These are phyloP conservation scores for Ganaspis sp. DNA, from an alignment of 1,140 invertebrate genomes.

Conservation along the genomic window DNA sequence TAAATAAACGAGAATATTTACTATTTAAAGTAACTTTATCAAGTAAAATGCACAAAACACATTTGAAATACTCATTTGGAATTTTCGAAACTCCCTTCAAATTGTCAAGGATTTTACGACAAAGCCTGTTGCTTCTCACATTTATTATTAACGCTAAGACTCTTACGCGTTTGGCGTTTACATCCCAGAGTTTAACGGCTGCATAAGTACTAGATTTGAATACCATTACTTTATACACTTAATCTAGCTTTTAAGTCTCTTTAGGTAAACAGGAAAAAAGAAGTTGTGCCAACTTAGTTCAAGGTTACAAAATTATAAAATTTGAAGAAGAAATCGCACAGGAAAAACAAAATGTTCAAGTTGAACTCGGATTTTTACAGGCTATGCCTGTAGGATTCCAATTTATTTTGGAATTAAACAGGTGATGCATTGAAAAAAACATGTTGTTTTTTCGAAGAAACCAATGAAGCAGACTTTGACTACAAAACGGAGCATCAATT, in stretches of 20 bases:
- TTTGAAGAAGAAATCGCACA: no score
- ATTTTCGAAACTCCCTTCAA: constrained; percentile 37
- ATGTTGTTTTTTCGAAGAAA: no score
- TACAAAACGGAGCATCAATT: no score
- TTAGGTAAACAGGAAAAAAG: neutral
- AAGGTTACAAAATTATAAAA: neutral
- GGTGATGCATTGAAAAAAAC: no score
- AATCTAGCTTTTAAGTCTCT: constrained; percentile 6
- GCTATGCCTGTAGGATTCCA: neutral
- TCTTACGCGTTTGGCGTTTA: constrained; percentile 69
- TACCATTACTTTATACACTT: constrained; percentile 31
- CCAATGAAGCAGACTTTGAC: no score
- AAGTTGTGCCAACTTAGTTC: neutral
- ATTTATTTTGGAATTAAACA: no score
- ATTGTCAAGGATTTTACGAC: constrained; percentile 20
- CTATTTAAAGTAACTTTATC: neutral
- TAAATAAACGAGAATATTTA: no score
- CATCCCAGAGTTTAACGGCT: constrained; percentile 38
- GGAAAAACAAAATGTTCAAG: neutral
- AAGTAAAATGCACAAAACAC: neutral
- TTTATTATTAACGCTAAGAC: constrained; percentile 71
- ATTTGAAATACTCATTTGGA: constrained; percentile 32
- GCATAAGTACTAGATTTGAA: constrained; percentile 46
- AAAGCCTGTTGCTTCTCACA: constrained; percentile 57
- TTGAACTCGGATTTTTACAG: no score